These are phyloP conservation scores for Ichneumon xanthorius DNA, from an alignment of 2,888 invertebrate species.

Conservation along the genomic window DNA sequence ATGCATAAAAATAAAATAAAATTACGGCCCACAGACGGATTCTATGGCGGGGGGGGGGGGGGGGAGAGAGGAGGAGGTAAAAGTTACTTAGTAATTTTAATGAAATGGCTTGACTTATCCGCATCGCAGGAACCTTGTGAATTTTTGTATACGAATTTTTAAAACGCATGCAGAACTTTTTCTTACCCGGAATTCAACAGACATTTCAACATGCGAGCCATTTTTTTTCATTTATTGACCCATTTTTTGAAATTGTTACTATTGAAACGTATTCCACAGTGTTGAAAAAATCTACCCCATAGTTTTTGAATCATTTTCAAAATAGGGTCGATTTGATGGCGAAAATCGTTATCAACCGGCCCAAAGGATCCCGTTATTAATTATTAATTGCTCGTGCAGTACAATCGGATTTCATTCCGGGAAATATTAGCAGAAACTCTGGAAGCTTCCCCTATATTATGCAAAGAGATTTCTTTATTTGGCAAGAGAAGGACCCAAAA, in stretches of 20 bases:
- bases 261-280: too few relatives aligned
- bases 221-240: too few relatives aligned
- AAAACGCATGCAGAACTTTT: too few relatives aligned
- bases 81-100: background rate
- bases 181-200: too few relatives aligned
- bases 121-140: background rate
- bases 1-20: background rate
- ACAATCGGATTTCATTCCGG: background rate
- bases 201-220: too few relatives aligned
- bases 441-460: background rate
- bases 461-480: background rate
- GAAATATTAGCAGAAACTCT: slow-evolving; percentile 25
- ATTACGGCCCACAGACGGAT: background rate
- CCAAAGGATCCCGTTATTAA: slow-evolving; percentile 17
- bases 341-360: background rate
- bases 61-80: too few relatives aligned
- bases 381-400: slow-evolving; percentile 5
- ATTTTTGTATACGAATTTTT: background rate
- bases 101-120: background rate
- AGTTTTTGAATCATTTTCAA: background rate
- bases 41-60: background rate
- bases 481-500: background rate
- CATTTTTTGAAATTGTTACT: too few relatives aligned
- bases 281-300: too few relatives aligned
- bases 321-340: too few relatives aligned